These are phyloP conservation scores for Clarias magur DNA, from an alignment of 2,113 vertebrate species.

Conservation along the genomic window DNA sequence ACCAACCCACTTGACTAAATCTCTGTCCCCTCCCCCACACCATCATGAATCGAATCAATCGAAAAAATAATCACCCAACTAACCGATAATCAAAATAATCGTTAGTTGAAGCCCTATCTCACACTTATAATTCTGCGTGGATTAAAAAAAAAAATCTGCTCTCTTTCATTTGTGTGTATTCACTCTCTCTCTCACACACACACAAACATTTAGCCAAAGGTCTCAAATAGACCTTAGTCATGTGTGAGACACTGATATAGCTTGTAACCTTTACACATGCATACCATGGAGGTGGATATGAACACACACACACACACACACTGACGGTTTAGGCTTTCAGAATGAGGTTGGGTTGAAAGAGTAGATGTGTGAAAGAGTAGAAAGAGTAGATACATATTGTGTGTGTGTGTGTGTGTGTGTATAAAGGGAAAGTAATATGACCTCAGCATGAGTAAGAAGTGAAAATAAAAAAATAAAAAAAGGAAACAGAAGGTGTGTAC, in stretches of 20 bases:
- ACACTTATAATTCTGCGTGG: not conserved
- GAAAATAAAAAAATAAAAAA: not conserved
- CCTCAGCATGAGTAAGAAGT: not conserved
- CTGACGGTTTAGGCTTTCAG: constrained; percentile 51
- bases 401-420: not conserved
- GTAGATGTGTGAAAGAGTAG: not conserved
- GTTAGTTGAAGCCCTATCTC: too few species aligned
- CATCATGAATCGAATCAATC: too few species aligned
- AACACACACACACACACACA: constrained; percentile 32
- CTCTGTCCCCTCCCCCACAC: too few species aligned
- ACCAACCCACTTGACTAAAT: too few species aligned
- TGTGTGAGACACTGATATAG: constrained; percentile 63
- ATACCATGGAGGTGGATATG: constrained; percentile 60
- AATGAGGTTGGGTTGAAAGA: not conserved
- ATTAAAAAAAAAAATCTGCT: not conserved
- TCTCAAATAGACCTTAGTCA: constrained; percentile 49
- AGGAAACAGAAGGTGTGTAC: constrained; percentile 61
- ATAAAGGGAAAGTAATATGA: not conserved
- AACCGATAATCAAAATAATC: too few species aligned
- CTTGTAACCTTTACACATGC: constrained; percentile 72
- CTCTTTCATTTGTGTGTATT: constrained; percentile 58
- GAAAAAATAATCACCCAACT: too few species aligned
- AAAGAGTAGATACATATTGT: too few species aligned
- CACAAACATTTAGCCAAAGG: constrained; percentile 35
- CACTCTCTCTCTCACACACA: constrained; percentile 16